Evolutionary conservation across 2,113 vertebrate genomes (phyloP).

Genomic region (Actenoides lindsayi): DNA sequence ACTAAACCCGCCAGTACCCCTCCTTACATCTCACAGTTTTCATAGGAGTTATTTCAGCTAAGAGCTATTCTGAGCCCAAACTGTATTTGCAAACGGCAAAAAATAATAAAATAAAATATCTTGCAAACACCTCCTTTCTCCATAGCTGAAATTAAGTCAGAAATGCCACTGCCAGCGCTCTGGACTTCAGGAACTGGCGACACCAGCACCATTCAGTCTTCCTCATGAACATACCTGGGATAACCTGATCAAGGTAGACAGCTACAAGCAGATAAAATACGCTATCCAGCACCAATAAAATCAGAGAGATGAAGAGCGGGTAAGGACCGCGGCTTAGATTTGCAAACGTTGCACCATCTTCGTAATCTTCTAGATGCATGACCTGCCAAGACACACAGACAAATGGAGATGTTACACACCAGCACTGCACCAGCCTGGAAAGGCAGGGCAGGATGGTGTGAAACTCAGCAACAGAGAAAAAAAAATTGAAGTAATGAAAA

Average conservation of each 20-base stretch:
- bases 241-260: conserved; percentile 94
- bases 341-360: conserved; percentile 88
- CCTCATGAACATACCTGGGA: conserved; percentile 82
- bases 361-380: conserved; percentile 92
- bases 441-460: rapidly evolving
- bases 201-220: background rate
- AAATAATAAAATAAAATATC: background rate
- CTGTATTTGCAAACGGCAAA: background rate
- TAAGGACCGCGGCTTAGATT: conserved; percentile 87
- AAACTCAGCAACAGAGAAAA: background rate
- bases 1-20: background rate
- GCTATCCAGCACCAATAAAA: conserved; percentile 88
- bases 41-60: background rate
- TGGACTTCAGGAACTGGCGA: background rate
- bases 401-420: background rate
- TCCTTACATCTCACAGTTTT: background rate
- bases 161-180: background rate
- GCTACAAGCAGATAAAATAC: conserved; percentile 92
- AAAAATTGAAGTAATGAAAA: too few relatives aligned
- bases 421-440: background rate
- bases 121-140: background rate
- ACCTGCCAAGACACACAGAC: conserved; percentile 77
- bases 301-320: conserved; percentile 85
- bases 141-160: rapidly evolving
- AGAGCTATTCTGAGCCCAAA: rapidly evolving